Percentiles rank a stretch among this genome's conserved stretches.
These are phyloP conservation scores for Phrynosoma platyrhinos DNA, from an alignment of 2,113 vertebrate species.

Conservation along the genomic window DNA sequence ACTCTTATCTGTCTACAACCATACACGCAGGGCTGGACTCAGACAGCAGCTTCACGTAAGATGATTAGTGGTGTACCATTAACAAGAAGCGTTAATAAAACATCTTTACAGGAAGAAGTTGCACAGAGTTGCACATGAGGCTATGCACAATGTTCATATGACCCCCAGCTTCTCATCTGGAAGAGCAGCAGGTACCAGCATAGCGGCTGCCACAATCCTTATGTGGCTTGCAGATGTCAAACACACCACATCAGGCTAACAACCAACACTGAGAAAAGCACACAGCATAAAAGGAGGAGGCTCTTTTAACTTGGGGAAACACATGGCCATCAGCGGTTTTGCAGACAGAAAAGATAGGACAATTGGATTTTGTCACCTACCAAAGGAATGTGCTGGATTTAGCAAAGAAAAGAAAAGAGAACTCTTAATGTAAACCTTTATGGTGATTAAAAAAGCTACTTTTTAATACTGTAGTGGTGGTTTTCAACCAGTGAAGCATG, in stretches of 20 bases:
- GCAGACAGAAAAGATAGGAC: not conserved
- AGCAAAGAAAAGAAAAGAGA: not conserved
- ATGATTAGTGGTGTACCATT: not conserved
- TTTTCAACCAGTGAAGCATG: too few relatives aligned
- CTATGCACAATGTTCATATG: not conserved
- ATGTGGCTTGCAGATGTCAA: not conserved
- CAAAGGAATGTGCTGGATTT: not conserved
- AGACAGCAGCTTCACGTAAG: not conserved
- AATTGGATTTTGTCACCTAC: not conserved
- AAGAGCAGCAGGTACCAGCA: not conserved
- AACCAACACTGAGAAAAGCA: not conserved
- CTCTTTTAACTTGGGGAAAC: not conserved
- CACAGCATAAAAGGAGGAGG: not conserved
- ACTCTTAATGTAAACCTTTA: not conserved
- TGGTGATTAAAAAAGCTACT: not conserved
- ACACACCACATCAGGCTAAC: not conserved
- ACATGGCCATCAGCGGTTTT: not conserved
- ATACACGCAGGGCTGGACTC: not conserved
- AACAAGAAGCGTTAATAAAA: not conserved
- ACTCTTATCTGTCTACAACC: not conserved
- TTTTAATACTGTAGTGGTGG: not conserved
- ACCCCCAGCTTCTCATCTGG: not conserved
- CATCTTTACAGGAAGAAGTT: not conserved
- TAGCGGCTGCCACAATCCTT: not conserved
- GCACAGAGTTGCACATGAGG: not conserved